Evolutionary conservation across 2,113 vertebrate species (phyloP), one percentile per base, ranked within the genome.

Genomic region (Melanocharis versteri): DNA sequence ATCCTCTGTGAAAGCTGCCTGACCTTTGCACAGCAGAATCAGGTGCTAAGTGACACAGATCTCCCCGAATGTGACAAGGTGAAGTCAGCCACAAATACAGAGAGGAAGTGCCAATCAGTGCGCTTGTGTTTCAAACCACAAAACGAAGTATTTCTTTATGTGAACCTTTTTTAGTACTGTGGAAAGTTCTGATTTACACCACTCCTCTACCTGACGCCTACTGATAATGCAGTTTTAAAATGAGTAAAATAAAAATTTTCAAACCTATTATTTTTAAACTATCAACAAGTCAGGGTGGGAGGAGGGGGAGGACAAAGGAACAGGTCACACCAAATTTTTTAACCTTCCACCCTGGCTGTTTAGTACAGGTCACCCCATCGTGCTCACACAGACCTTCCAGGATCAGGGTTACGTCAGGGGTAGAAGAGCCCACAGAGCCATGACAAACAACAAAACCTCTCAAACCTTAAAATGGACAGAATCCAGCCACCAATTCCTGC

Each of bases 351-450:
- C 62, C 87, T 91, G 96, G 87, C 69, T 96, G 90, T 70, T 91
- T 57, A 81, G 79, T 21, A 77, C 79, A 93, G 81, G 91, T 97
- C 96, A 95, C 83, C 92, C 96, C 96, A 95, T 69, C 15, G 57
- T 10, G 84, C 82, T 96, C 98, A 97, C 86, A 85, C 87, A 68
- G 94, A 54, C 60, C 54, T 28, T 54, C 64, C 80, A 83, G 70
- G 56, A 84, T 48, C 72, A 80, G 13, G 45, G 91, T 19, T 54
- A 47, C 90, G 62, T 35, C 51, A 54, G 85, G 54, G 54, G 23
- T 37, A 68, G 40, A 87, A 94, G 65, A 75, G 40, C 60, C 50
- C 33, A 77, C 37, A 71, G 44, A 75, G n/a, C 58, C 76, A 47
- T 1, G 13, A 54, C 65, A 83, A 94, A 94, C 57, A 85, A 72